Conservation (phyloP, 2,888 invertebrate genomes). For the Oeneis ivallda region DNA sequence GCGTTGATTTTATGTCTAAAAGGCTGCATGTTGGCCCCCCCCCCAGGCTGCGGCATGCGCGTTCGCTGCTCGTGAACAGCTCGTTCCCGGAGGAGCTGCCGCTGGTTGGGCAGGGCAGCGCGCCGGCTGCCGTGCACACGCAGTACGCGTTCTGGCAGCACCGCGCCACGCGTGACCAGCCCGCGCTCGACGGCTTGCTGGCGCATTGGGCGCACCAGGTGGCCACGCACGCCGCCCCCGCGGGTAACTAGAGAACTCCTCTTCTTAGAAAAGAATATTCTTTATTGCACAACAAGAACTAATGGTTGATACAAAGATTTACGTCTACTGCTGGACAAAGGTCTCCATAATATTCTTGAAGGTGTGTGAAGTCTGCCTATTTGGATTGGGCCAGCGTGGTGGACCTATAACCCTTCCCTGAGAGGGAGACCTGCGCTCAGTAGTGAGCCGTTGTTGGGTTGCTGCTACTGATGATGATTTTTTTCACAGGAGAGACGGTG, state of each 20-base stretch:
- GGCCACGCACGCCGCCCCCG: slow-evolving; percentile 68
- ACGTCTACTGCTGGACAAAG: no score
- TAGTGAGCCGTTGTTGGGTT: no score
- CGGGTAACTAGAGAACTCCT: slow-evolving; percentile 36
- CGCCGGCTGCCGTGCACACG: slow-evolving; percentile 63
- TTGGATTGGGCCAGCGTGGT: no score
- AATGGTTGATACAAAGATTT: no score
- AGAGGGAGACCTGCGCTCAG: no score
- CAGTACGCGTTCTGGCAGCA: slow-evolving; percentile 86
- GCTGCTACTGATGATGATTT: no score
- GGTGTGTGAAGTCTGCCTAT: no score
- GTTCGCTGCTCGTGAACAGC: slow-evolving; percentile 84
- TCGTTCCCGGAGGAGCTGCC: slow-evolving; percentile 74
- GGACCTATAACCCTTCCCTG: no score
- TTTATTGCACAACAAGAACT: no score
- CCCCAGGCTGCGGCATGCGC: slow-evolving; percentile 82
- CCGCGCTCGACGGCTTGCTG: slow-evolving; percentile 81
- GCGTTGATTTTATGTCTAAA: neutral
- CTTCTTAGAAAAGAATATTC: no score
- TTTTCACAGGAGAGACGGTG: slow-evolving; percentile 48
- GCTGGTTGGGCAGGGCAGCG: slow-evolving; percentile 47
- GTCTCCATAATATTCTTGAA: no score
- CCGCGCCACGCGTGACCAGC: slow-evolving; percentile 83
- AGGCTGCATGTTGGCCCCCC: neutral
- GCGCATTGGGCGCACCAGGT: slow-evolving; percentile 84